Evolutionary conservation across 1,140 invertebrate genomes (phyloP).

Genomic region (Drosophila persimilis): DNA sequence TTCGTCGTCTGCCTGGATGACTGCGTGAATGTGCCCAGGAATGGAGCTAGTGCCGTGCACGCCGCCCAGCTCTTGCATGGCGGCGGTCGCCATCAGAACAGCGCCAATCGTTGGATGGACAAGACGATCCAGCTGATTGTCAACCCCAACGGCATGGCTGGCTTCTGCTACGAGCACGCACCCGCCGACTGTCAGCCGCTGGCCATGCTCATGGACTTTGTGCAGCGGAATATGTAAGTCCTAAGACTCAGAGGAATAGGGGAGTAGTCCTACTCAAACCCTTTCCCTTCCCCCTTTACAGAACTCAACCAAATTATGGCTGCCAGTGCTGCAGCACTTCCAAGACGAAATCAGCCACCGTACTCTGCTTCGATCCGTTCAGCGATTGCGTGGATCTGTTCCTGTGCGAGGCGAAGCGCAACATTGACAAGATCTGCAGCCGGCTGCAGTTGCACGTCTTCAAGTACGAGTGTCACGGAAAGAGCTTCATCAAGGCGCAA

Average conservation of each 20-base stretch:
- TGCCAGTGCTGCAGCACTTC: neutral
- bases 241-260: too few species aligned
- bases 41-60: constrained; percentile 79
- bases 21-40: constrained; percentile 78
- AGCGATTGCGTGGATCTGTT: constrained; percentile 25
- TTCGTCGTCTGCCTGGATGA: constrained; percentile 93
- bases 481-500: constrained; percentile 90
- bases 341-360: neutral
- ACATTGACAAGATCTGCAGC: constrained; percentile 83
- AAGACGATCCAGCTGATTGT: constrained; percentile 94
- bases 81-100: constrained; percentile 86
- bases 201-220: constrained; percentile 91
- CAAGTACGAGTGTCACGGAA: constrained; percentile 90
- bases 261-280: too few species aligned
- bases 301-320: constrained; percentile 32
- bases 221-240: constrained; percentile 84
- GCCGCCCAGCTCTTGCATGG: constrained; percentile 89
- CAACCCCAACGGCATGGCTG: constrained; percentile 91
- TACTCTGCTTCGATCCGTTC: constrained; percentile 19
- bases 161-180: constrained; percentile 96
- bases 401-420: constrained; percentile 43
- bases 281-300: neutral
- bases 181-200: constrained; percentile 96
- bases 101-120: constrained; percentile 94
- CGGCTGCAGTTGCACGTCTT: constrained; percentile 89